Evolutionary conservation across 2,888 invertebrate genomes (phyloP), one percentile per base, ranked within the genome.

Genomic region (Hoplodrina blanda): DNA sequence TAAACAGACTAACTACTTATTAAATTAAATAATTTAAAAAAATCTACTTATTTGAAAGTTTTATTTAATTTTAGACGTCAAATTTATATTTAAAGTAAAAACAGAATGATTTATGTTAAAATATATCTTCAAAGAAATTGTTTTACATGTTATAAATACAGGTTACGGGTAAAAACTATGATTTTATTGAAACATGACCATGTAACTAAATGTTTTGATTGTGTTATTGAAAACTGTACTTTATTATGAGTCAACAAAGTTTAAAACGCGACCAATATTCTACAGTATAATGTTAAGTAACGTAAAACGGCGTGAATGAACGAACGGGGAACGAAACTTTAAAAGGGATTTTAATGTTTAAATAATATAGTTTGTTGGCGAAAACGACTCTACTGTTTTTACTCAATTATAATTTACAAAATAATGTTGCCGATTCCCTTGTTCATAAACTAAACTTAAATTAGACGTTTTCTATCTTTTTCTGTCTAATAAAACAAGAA

Each of bases 121-220:
- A 74, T 44, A 62, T 17, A 33, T 30, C 19, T 54, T 65, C 7
- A 44, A n/a, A 62, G 30, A 20, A 61, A 54, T 53, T 68, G 33
- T 53, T 63, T 55, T 52, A 50, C 61, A 62, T 55, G 53, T 69
- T 67, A 25, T 41, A 60, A 53, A 0, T 65, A 65, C 71, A 73
- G 79, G 82, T 83, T 83, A 83, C 83, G 82, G 82, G 82, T 83
- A 81, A 75, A 75, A 63, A 57, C 62, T 69, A 81, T 69, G 64
- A 59, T 81, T 78, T 70, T 76, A 67, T 78, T 80, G 25, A 72
- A 67, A 64, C 77, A 75, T 80, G 73, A 76, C 61, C 60, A 56
- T 52, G 41, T 54, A 73, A 53, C 55, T 13, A 73, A 65, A 71
- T 50, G 17, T 62, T 81, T 72, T 66, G 64, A 73, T 69, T 73